phyloP scores from a whole-genome alignment of 2,797 vertebrate species.

The Pempheris klunzingeri region DNA sequence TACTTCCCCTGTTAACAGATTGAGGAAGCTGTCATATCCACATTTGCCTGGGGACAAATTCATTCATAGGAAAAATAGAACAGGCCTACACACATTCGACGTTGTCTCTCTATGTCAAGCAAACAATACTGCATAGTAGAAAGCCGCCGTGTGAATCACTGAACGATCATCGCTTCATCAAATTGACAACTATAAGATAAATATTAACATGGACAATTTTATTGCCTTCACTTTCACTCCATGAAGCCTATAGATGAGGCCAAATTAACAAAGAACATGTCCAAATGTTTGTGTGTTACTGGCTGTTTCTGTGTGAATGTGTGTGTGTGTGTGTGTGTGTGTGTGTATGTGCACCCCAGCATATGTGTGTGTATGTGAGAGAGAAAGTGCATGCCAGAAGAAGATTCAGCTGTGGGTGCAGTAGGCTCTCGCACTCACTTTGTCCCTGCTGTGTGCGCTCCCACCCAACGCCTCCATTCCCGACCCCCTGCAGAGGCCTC shows the following conservation, averaged over 20 bases:
- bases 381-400: conserved; percentile 66
- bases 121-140: conserved; percentile 35
- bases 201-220: conserved; percentile 34
- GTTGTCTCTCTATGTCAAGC: conserved; percentile 42
- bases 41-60: conserved; percentile 70
- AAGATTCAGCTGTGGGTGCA: conserved; percentile 73
- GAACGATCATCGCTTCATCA: conserved; percentile 29
- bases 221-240: conserved; percentile 29
- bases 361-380: conserved; percentile 50
- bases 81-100: conserved; percentile 25
- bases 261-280: conserved; percentile 43
- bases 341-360: conserved; percentile 9
- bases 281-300: conserved; percentile 50
- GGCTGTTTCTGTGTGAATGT: conserved; percentile 29
- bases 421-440: conserved; percentile 78
- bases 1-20: conserved; percentile 71
- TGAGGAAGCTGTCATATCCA: conserved; percentile 76
- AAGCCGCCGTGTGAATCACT: conserved; percentile 48
- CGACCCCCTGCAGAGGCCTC: conserved; percentile 82
- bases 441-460: conserved; percentile 79
- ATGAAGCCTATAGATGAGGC: conserved; percentile 35
- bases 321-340: conserved; percentile 31
- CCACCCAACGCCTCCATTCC: conserved; percentile 82
- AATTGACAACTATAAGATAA: conserved; percentile 39
- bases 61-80: conserved; percentile 72